Conservation (phyloP, 1,140 invertebrate species). For the Drosophila micromelanica region DNA sequence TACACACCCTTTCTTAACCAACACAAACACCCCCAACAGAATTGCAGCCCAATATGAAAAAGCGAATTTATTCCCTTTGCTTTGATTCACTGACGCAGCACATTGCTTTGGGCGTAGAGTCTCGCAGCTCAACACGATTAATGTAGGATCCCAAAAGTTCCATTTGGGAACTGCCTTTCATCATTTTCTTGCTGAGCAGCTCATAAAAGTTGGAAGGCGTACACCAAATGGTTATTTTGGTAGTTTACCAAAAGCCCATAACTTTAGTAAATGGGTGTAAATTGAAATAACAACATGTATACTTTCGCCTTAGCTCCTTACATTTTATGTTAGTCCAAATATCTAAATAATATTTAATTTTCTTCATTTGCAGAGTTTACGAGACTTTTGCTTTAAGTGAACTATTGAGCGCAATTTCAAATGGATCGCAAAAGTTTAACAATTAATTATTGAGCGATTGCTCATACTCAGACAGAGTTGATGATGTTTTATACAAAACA, state of each 20-base stretch:
- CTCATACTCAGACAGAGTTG: conserved; percentile 71
- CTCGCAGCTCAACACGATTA: conserved; percentile 32
- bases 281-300: not conserved
- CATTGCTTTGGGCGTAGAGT: conserved; percentile 16
- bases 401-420: conserved; percentile 27
- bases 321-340: not conserved
- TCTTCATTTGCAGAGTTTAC: conserved; percentile 87
- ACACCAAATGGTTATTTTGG: not conserved
- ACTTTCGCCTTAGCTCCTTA: not conserved
- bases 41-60: no score
- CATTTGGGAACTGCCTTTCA: conserved; percentile 20
- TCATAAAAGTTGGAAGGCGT: conserved; percentile 4
- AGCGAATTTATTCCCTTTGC: not conserved
- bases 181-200: conserved; percentile 11
- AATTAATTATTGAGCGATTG: conserved; percentile 69
- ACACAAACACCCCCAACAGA: no score
- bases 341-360: conserved; percentile 26
- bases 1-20: no score
- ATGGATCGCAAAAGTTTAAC: conserved; percentile 48
- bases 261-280: not conserved
- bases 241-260: no score
- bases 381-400: conserved; percentile 86
- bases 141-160: not conserved
- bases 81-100: conserved; percentile 36
- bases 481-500: conserved; percentile 19